Conservation (phyloP, 2,797 vertebrate species). For the Urocyon cinereoargenteus region DNA sequence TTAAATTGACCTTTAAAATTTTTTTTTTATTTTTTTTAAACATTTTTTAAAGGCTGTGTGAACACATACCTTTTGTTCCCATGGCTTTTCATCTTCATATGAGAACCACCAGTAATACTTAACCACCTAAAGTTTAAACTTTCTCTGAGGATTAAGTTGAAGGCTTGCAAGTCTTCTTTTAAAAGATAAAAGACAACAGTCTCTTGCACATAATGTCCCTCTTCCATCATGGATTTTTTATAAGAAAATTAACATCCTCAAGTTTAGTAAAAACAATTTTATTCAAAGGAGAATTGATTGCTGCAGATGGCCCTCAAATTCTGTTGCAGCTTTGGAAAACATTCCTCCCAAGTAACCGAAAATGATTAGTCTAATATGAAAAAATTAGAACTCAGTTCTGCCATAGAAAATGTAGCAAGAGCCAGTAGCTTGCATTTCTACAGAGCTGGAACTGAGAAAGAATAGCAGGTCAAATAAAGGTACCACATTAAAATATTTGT, state of each 20-base stretch:
- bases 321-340: conserved; percentile 15
- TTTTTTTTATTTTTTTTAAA: not conserved
- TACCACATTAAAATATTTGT: not conserved
- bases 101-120: not conserved
- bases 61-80: not conserved
- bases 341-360: not conserved
- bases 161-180: not conserved
- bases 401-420: not conserved
- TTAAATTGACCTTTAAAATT: conserved; percentile 28
- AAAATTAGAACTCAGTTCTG: not conserved
- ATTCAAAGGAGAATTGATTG: conserved; percentile 33
- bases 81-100: not conserved
- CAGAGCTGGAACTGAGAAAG: not conserved
- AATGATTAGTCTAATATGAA: not conserved
- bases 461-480: not conserved
- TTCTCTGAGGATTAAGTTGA: not conserved
- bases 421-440: not conserved
- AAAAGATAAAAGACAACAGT: not conserved
- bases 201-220: not conserved
- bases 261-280: conserved; percentile 33
- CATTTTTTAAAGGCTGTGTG: not conserved
- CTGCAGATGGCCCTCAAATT: not conserved
- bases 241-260: conserved; percentile 4
- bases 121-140: not conserved
- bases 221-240: not conserved